phyloP scores from a whole-genome alignment of 2,797 vertebrate genomes.

The Melanotaenia maccullochi region DNA sequence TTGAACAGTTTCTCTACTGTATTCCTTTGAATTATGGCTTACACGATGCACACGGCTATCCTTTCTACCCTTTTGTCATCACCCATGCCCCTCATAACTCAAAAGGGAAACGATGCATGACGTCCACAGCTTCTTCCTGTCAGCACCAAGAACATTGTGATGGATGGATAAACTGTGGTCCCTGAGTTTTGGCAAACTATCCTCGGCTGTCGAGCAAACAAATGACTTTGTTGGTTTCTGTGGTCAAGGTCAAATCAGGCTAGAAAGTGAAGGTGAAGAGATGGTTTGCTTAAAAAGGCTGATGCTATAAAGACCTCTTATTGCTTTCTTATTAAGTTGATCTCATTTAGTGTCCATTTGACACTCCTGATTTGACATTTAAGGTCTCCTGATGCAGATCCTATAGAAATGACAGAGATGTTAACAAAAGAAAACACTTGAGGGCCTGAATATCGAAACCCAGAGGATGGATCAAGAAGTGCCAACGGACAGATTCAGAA shows the following conservation, averaged over 20 bases:
- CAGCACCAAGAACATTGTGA: conserved; percentile 57
- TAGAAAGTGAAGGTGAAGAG: conserved; percentile 11
- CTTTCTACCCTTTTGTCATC: conserved; percentile 30
- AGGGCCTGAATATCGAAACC: conserved; percentile 39
- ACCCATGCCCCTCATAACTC: conserved; percentile 56
- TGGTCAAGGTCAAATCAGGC: conserved; percentile 51
- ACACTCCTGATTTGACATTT: conserved; percentile 43
- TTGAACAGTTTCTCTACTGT: background rate
- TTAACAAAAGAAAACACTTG: conserved; percentile 11
- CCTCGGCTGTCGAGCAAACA: conserved; percentile 52
- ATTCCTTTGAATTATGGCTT: background rate
- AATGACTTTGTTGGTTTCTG: conserved; percentile 51
- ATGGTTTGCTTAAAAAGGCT: background rate
- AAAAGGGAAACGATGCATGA: conserved; percentile 53
- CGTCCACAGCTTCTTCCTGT: conserved; percentile 55
- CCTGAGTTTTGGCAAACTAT: conserved; percentile 39
- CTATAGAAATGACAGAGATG: conserved; percentile 42
- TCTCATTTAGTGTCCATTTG: conserved; percentile 3
- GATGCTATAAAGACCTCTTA: background rate
- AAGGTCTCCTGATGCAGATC: conserved; percentile 20
- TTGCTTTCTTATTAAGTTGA: background rate
- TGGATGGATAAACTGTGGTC: conserved; percentile 47
- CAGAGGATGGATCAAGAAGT: conserved; percentile 39
- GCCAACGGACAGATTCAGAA: conserved; percentile 53
- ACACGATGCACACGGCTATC: background rate